Percentiles rank a stretch among this genome's conserved stretches.
Evolutionary conservation across 1,140 invertebrate species (phyloP).

Genomic region (Frieseomelitta varia): DNA sequence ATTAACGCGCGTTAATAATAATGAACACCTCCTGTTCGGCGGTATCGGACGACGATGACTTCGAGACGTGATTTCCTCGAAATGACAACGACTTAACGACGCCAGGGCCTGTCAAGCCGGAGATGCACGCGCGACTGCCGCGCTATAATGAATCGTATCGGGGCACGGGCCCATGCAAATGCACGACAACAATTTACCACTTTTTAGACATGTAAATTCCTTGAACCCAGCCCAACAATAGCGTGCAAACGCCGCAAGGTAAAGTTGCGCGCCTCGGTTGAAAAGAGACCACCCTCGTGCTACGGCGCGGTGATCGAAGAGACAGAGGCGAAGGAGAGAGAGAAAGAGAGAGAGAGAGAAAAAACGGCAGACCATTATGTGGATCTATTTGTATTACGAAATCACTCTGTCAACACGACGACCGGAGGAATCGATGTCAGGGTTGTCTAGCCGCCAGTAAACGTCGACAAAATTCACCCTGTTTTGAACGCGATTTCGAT

Average conservation of each 20-base stretch:
- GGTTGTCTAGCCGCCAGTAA: slow-evolving; percentile 53
- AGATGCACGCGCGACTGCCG: not conserved
- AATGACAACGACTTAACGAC: not conserved
- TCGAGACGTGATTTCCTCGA: not conserved
- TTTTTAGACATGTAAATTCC: slow-evolving; percentile 58
- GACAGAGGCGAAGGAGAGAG: not conserved
- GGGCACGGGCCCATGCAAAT: slow-evolving; percentile 11
- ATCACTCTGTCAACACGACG: slow-evolving; percentile 63
- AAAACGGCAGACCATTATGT: slow-evolving; percentile 49
- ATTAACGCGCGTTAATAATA: too few species aligned
- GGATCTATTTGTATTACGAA: slow-evolving; percentile 67
- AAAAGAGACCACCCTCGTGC: slow-evolving; percentile 12
- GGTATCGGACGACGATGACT: not conserved
- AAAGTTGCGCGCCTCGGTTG: slow-evolving; percentile 3
- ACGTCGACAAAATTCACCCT: slow-evolving; percentile 61
- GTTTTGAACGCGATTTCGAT: slow-evolving; percentile 41
- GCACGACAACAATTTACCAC: slow-evolving; percentile 30
- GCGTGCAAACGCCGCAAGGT: slow-evolving; percentile 47
- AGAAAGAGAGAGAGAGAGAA: not conserved
- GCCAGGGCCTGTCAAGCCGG: not conserved
- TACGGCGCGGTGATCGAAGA: not conserved
- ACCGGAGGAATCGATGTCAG: slow-evolving; percentile 64
- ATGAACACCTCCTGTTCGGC: too few species aligned
- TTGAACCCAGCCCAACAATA: slow-evolving; percentile 44
- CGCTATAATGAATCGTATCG: slow-evolving; percentile 35